Base-by-base conservation (phyloP, 35 echinoderm and acorn worm species). In the Ophioderma brevispina region DNA sequence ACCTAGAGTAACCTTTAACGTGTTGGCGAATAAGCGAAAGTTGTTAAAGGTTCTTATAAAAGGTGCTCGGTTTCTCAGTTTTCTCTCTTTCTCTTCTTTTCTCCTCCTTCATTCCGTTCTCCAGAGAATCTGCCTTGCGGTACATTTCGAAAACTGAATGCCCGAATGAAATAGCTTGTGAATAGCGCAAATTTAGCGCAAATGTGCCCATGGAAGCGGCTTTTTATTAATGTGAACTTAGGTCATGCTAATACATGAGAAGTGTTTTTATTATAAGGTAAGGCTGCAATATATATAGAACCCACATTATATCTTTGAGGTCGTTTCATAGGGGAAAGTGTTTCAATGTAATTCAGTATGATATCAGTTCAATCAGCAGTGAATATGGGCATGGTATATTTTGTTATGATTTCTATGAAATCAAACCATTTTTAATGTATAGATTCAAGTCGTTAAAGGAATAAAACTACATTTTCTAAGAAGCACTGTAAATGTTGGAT, bases 1-100 rank as follows among this genome's bases (percentile, higher is more conserved):
- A 85, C 83, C 83, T 85, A 37, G 32, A 70, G 83, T 85, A 85
- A 85, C 83, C 83, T 85, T 36, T 85, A 34, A 32, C 83, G 55
- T 85, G 83, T 85, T 85, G 31, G 21, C 31, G 83, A 85, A 64
- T 85, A 70, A 70, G 59, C 6, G 15, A 25, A 70, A 70, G 59
- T 70, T 70, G 59, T 70, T 70, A 70, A 30, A 70, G 59, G n/a
- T 70, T 70, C 59, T 70, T 70, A 70, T 70, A 70, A 70, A 70
- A 15, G 59, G 59, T 70, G 59, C 59, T 70, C 23, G 59, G 59
- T 70, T 70, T 70, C 59, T 15, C 17, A 18, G 10, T 6, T 70
- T 13, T 70, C 23, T 70, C 59, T 70, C 17, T 25, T 70, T 70
- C 23, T 70, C 23, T 70, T 25, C 59, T 70, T 70, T 70, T 70